phyloP scores from a whole-genome alignment of 2,888 invertebrate species.

The Cremastinae sp. region DNA sequence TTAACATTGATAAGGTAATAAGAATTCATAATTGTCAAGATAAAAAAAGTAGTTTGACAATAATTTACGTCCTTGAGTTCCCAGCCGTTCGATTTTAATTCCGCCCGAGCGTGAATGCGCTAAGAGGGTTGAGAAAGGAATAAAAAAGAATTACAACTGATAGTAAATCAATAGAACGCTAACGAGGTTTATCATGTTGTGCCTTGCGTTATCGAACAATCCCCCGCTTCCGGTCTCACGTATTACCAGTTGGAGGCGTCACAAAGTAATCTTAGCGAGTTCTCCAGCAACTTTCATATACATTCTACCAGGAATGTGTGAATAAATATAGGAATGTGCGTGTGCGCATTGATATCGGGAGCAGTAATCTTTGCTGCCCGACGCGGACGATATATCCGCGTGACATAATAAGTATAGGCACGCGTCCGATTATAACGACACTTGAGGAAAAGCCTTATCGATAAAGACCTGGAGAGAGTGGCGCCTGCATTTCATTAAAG shows the following conservation, averaged over 20 bases:
- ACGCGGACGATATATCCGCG: constrained; percentile 34
- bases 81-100: background rate
- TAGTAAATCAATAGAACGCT: constrained; percentile 50
- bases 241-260: constrained; percentile 50
- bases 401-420: constrained; percentile 55
- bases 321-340: background rate
- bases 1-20: too few species aligned
- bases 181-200: constrained; percentile 55
- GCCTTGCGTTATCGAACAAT: constrained; percentile 48
- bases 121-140: constrained; percentile 18
- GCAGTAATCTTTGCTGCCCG: constrained; percentile 29
- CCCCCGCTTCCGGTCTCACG: constrained; percentile 51
- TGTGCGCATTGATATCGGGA: constrained; percentile 35
- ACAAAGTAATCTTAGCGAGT: constrained; percentile 52
- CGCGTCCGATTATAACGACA: constrained; percentile 51
- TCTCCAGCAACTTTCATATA: constrained; percentile 43
- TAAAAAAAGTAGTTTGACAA: too few species aligned
- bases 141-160: constrained; percentile 4
- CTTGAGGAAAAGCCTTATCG: constrained; percentile 46
- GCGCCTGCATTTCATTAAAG: constrained; percentile 14
- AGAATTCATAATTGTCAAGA: too few species aligned
- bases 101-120: background rate
- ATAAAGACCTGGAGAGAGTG: constrained; percentile 20
- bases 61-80: too few species aligned
- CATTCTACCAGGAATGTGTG: constrained; percentile 1